Conservation (phyloP, 2,888 invertebrate species). For the Plagiodera versicolora region DNA sequence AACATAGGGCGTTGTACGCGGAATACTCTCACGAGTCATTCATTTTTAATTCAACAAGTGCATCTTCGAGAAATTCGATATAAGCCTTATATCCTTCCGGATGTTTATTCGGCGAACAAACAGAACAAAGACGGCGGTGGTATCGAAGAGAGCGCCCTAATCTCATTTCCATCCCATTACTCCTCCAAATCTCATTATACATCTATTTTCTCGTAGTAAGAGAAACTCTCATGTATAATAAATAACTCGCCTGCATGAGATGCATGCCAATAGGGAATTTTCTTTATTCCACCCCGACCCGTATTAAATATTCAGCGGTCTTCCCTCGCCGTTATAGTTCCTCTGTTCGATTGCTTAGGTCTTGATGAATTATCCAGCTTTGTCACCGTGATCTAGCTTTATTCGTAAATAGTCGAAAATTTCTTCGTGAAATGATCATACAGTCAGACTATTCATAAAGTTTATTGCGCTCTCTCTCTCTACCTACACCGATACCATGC, state of each 20-base stretch:
- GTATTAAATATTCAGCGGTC: not conserved
- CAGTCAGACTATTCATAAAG: no score
- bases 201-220: conserved; percentile 1
- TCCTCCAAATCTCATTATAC: not conserved
- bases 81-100: not conserved
- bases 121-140: not conserved
- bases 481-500: no score
- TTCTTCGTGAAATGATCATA: not conserved
- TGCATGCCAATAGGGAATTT: not conserved
- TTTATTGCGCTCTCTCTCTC: no score
- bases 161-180: conserved; percentile 1
- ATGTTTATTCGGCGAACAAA: not conserved
- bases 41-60: not conserved
- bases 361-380: not conserved
- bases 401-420: not conserved
- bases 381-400: not conserved
- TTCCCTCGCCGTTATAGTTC: not conserved
- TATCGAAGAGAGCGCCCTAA: not conserved
- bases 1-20: not conserved
- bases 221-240: conserved; percentile 1
- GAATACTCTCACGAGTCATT: not conserved
- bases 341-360: not conserved
- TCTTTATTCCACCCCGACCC: not conserved
- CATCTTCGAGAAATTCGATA: not conserved
- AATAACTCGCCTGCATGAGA: not conserved